phyloP scores from a whole-genome alignment of 2,797 vertebrate species.

The Euthynnus affinis region DNA sequence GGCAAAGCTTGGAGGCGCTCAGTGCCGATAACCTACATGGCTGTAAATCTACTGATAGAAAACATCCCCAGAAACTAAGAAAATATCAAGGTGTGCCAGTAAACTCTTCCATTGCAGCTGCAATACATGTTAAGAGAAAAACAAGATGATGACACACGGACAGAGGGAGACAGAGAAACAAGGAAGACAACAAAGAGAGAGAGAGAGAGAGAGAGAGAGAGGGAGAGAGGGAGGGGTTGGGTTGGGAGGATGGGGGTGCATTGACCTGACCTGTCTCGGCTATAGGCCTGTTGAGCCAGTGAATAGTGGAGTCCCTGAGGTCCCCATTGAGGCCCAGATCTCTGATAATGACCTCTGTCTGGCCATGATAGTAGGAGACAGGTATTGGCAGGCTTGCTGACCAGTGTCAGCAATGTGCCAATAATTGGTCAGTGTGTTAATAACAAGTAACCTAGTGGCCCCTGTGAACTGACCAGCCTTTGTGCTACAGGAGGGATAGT shows the following conservation, averaged over 20 bases:
- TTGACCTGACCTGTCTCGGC: constrained; percentile 77
- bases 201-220: neutral
- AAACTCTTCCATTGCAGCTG: constrained; percentile 43
- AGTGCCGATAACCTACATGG: constrained; percentile 62
- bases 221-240: constrained; percentile 8
- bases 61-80: constrained; percentile 59
- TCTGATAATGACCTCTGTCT: constrained; percentile 85
- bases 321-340: constrained; percentile 67
- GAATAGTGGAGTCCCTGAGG: constrained; percentile 77
- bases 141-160: constrained; percentile 38
- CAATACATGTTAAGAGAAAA: constrained; percentile 24
- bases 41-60: constrained; percentile 71
- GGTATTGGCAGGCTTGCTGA: constrained; percentile 81
- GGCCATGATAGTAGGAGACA: constrained; percentile 75
- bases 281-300: constrained; percentile 68
- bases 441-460: constrained; percentile 72
- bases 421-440: constrained; percentile 82
- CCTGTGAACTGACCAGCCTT: constrained; percentile 47
- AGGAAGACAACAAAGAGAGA: neutral
- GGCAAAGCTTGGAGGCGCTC: constrained; percentile 68
- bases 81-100: constrained; percentile 54
- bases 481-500: neutral
- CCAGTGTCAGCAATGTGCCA: constrained; percentile 76
- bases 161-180: constrained; percentile 17
- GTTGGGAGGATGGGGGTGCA: constrained; percentile 40